A percentile compares a stretch with the other conserved stretches of the same genome.
These are phyloP conservation scores for Gymnogyps californianus DNA, from an alignment of 2,113 vertebrate genomes.

Conservation along the genomic window DNA sequence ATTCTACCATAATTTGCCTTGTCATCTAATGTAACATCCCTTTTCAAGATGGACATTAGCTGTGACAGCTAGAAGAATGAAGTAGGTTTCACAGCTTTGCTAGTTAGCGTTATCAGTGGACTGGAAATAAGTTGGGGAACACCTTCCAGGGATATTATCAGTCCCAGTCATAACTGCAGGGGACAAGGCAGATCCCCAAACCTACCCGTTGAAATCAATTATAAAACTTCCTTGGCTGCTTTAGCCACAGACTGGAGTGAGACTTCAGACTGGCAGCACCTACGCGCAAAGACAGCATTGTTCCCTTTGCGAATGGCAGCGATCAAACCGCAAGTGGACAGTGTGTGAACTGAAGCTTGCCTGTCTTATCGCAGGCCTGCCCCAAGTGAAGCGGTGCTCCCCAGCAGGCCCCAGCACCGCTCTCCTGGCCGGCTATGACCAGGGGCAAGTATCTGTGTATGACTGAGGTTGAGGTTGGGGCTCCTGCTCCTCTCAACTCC, in stretches of 20 bases:
- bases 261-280: not conserved
- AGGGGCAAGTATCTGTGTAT: no score
- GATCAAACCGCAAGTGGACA: rapidly evolving
- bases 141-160: not conserved
- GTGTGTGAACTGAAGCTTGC: no score
- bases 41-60: not conserved
- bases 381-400: not conserved
- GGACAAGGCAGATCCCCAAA: not conserved
- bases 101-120: not conserved
- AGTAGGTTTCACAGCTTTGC: not conserved
- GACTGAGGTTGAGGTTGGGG: not conserved
- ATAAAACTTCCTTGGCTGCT: not conserved
- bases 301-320: not conserved
- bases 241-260: not conserved
- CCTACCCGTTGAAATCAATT: not conserved
- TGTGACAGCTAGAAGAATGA: not conserved
- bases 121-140: not conserved
- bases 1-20: not conserved
- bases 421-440: not conserved
- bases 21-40: not conserved
- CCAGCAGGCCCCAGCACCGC: not conserved
- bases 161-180: not conserved
- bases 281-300: rapidly evolving
- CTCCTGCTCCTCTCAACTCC: not conserved
- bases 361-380: not conserved